Evolutionary conservation across 64 coral and sea anemone species (phyloP), one percentile per base, ranked within the genome.

Genomic region (Platygyra sinensis): DNA sequence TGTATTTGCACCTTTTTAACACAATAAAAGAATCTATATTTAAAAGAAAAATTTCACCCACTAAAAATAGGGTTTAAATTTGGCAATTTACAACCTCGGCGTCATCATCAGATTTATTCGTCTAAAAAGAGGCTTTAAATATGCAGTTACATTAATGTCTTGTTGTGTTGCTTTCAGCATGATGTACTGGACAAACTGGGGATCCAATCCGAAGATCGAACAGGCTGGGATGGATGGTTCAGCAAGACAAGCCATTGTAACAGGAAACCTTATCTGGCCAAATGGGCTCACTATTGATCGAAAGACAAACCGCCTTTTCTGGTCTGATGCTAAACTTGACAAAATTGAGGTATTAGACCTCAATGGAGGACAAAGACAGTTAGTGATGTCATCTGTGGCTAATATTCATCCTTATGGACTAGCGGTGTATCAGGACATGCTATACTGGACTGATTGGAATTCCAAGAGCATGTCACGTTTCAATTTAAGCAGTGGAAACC

Each of bases 391-490:
- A 72, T 61, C 75, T 55, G 12, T 64, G 20, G 64, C 88, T 27
- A 52, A 80, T 24, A 81, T 90, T 11, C 88, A 90, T 69, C 88
- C 88, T 1, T 90, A 73, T 73, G 88, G 88, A 19, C 63, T 90
- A n/a, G 72, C 88, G 3, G 5, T 90, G 32, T 90, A 59, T 15
- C 60, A 73, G 52, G 51, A 65, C 13, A 72, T 73, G 60, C 78
- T 90, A 8, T 90, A 73, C 64, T 90, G 88, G 88, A 90, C 88
- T 25, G 88, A 90, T 25, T 90, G 88, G 88, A 86, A 86, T n/a
- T 52, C 38, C 49, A 72, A 13, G 8, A 54, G 88, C 42, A 17
- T 78, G 74, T n/a, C 39, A 82, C 49, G 67, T 54, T 72, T 52
- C 51, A 77, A 78, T 72, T 81, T 72, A 15, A 69, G 30, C n/a